Evolutionary conservation across 2,797 vertebrate genomes (phyloP).

Genomic region (Eurystomus glaucurus): DNA sequence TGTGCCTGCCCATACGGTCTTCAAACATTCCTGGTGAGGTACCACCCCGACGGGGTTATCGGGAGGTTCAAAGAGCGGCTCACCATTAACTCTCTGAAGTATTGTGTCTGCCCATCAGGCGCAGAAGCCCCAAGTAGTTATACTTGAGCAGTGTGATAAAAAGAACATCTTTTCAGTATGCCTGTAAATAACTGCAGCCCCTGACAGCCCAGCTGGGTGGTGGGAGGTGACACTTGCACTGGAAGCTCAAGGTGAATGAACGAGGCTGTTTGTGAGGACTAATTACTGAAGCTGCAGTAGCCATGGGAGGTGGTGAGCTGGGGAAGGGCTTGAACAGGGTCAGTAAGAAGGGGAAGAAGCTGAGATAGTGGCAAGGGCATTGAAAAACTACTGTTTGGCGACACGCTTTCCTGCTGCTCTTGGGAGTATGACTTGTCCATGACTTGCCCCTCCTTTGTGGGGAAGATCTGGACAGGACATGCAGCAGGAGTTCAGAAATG

Average conservation of each 20-base stretch:
- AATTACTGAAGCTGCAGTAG: neutral
- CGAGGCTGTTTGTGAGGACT: neutral
- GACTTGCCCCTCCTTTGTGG: neutral
- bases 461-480: neutral
- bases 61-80: neutral
- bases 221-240: neutral
- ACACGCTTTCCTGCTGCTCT: neutral
- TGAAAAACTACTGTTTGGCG: neutral
- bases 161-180: neutral
- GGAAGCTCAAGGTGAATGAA: neutral
- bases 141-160: neutral
- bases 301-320: neutral
- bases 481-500: neutral
- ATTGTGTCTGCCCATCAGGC: fast-evolving
- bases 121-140: neutral
- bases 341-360: neutral
- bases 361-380: neutral
- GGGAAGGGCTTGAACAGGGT: neutral
- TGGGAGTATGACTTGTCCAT: neutral
- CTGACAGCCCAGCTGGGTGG: neutral
- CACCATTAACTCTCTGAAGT: neutral
- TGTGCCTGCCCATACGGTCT: conserved; percentile 94
- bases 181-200: neutral
- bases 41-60: neutral
- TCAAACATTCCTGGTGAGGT: conserved; percentile 92